Percentiles rank a stretch among this genome's conserved stretches.
phyloP scores from a whole-genome alignment of 2,797 vertebrate genomes.

The Sebastes trivittatus region DNA sequence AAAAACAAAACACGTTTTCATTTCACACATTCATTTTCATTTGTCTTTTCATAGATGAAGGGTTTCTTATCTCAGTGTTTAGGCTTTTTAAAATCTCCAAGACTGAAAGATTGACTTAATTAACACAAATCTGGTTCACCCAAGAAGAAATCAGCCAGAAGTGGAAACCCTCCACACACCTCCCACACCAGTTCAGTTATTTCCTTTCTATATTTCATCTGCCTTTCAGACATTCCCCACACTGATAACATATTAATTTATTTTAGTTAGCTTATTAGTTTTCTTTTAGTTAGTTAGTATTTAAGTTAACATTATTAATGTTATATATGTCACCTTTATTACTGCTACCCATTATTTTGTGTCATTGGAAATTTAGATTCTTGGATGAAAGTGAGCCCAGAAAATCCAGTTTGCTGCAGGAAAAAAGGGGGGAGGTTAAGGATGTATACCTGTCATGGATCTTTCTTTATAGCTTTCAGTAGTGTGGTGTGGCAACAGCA shows the following conservation, averaged over 20 bases:
- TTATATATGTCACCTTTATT: not conserved
- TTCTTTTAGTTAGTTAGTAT: not conserved
- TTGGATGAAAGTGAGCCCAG: not conserved
- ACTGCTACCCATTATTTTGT: not conserved
- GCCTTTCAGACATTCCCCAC: not conserved
- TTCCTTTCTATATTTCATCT: not conserved
- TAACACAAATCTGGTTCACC: constrained; percentile 13
- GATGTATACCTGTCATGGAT: not conserved
- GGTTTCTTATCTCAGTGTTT: not conserved
- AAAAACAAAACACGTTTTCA: constrained; percentile 1
- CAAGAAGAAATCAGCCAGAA: constrained; percentile 13
- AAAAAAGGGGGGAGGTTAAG: not conserved
- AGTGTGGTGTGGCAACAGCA: not conserved
- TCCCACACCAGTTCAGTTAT: not conserved
- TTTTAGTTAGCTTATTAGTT: not conserved
- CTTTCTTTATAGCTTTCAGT: not conserved
- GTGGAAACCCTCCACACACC: not conserved
- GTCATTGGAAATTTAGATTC: not conserved
- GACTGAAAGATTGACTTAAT: not conserved
- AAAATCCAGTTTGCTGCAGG: not conserved
- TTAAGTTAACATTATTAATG: not conserved
- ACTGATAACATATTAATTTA: not conserved
- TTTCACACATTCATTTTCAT: not conserved
- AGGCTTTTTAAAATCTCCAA: not conserved
- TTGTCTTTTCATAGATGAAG: not conserved